phyloP scores from a whole-genome alignment of 2,797 vertebrate species.

The Pipistrellus pygmaeus region DNA sequence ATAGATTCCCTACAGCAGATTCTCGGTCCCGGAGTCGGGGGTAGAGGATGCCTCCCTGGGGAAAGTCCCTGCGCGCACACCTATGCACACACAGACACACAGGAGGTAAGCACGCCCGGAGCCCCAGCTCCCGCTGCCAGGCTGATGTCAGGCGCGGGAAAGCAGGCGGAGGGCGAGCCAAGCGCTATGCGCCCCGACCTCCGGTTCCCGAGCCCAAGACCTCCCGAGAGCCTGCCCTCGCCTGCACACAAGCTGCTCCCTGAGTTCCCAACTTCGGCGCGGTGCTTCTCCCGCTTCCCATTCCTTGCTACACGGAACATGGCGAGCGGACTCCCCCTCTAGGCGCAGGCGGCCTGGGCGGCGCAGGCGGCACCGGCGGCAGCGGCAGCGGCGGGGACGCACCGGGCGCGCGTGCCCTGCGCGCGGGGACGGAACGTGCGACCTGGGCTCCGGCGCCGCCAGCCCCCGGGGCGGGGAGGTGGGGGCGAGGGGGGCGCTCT shows the following conservation, averaged over 20 bases:
- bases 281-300: slow-evolving; percentile 10
- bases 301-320: slow-evolving; percentile 61
- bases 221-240: neutral
- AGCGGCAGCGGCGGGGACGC: neutral
- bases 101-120: neutral
- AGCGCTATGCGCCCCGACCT: neutral
- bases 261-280: slow-evolving; percentile 63
- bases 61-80: neutral
- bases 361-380: slow-evolving; percentile 28
- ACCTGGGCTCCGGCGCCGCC: neutral
- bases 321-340: slow-evolving; percentile 52
- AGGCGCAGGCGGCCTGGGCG: neutral
- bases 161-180: neutral
- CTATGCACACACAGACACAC: neutral
- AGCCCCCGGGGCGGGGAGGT: neutral
- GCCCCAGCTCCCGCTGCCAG: neutral
- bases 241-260: neutral
- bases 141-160: neutral
- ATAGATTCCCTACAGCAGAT: neutral
- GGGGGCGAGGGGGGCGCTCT: slow-evolving; percentile 49
- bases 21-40: neutral
- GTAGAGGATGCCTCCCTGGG: neutral
- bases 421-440: slow-evolving; percentile 17
- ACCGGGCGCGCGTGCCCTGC: neutral
- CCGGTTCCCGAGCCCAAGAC: neutral